Evolutionary conservation across 2,888 invertebrate genomes (phyloP).

Genomic region (Erannis defoliaria): DNA sequence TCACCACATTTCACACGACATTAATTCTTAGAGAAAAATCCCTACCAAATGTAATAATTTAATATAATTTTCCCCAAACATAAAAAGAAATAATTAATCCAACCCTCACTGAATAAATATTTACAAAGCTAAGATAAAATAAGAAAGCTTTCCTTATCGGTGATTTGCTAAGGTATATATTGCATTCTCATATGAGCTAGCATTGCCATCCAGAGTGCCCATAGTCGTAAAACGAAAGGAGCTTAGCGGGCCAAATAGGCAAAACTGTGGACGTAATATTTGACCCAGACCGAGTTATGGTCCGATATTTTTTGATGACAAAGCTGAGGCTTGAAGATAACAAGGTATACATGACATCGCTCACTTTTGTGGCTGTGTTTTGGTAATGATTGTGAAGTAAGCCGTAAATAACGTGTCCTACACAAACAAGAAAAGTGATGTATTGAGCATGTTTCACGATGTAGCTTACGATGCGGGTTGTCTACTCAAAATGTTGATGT

Average conservation of each 20-base stretch:
- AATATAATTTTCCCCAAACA: conserved; percentile 1
- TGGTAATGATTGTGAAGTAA: conserved; percentile 30
- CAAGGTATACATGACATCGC: conserved; percentile 27
- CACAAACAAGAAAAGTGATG: conserved; percentile 25
- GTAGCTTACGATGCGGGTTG: neutral
- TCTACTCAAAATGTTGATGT: neutral
- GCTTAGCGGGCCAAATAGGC: conserved; percentile 34
- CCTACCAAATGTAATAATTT: neutral
- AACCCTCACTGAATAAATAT: conserved; percentile 21
- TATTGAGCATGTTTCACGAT: conserved; percentile 3
- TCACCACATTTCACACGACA: no score
- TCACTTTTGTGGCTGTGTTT: conserved; percentile 27
- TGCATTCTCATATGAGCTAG: conserved; percentile 26
- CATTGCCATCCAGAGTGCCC: conserved; percentile 27
- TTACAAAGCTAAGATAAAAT: conserved; percentile 30
- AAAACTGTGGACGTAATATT: conserved; percentile 31
- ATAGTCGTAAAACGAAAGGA: conserved; percentile 30
- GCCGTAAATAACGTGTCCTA: conserved; percentile 23
- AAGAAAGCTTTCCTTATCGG: conserved; percentile 29
- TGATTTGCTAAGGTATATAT: conserved; percentile 37
- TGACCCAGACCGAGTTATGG: conserved; percentile 34
- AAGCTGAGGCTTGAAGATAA: conserved; percentile 36
- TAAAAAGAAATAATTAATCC: conserved; percentile 23
- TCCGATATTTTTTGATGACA: conserved; percentile 37
- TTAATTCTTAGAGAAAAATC: neutral